These are phyloP conservation scores for Fabriciana adippe DNA, from an alignment of 2,888 invertebrate species.

Conservation along the genomic window DNA sequence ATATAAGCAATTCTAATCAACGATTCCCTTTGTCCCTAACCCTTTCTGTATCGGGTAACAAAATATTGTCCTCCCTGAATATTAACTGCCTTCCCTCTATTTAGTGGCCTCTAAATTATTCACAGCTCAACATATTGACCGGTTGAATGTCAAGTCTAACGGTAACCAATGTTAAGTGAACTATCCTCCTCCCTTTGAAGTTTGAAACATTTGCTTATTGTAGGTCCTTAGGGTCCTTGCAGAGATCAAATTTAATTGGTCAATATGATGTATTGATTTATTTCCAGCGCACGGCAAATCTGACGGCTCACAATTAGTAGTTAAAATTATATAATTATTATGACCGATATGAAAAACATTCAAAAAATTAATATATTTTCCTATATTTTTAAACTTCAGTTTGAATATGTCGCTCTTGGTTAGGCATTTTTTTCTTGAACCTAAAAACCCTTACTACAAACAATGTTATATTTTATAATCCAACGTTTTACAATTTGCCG, in stretches of 20 bases:
- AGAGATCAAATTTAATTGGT: slow-evolving; percentile 20
- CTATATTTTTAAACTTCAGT: no score
- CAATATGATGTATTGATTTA: slow-evolving; percentile 14
- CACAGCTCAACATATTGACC: slow-evolving; percentile 68
- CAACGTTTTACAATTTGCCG: no score
- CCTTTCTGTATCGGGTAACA: slow-evolving; percentile 59
- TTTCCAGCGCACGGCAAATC: neutral
- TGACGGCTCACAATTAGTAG: neutral
- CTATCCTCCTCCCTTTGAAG: slow-evolving; percentile 20
- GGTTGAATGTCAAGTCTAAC: slow-evolving; percentile 57
- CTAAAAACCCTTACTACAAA: no score
- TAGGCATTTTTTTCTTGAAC: no score
- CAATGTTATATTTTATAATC: no score
- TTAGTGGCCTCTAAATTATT: slow-evolving; percentile 74
- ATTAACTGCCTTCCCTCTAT: slow-evolving; percentile 71
- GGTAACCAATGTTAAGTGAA: slow-evolving; percentile 43
- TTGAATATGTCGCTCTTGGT: no score
- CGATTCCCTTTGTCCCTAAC: slow-evolving; percentile 60
- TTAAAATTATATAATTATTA: no score
- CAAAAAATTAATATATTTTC: no score
- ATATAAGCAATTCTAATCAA: slow-evolving; percentile 54
- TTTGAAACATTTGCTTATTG: slow-evolving; percentile 23
- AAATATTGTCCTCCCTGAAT: slow-evolving; percentile 74
- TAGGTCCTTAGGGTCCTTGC: slow-evolving; percentile 9
- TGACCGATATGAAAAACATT: no score